phyloP scores from a whole-genome alignment of 2,797 vertebrate species.

The Danio choprae region DNA sequence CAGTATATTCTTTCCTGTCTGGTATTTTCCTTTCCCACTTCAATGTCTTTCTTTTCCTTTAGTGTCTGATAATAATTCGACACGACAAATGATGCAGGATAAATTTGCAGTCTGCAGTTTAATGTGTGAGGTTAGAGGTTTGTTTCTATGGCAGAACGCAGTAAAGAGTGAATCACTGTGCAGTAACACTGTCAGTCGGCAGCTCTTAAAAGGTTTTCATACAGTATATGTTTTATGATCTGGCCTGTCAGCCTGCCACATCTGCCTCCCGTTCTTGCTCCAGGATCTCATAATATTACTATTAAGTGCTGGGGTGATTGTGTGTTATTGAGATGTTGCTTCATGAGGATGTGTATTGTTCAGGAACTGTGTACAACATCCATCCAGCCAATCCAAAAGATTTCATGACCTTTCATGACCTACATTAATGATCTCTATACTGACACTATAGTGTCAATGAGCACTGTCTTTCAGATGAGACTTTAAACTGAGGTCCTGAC shows the following conservation, averaged over 20 bases:
- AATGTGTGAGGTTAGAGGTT: not conserved
- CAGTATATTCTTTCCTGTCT: no score
- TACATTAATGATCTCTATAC: no score
- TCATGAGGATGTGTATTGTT: not conserved
- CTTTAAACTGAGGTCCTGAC: no score
- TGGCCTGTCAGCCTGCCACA: not conserved
- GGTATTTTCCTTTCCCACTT: not conserved
- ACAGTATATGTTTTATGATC: not conserved
- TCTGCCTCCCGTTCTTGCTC: not conserved
- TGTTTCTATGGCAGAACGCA: not conserved
- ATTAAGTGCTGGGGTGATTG: not conserved
- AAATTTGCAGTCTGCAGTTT: not conserved
- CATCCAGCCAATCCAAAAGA: not conserved
- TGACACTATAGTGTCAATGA: no score
- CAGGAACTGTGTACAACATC: not conserved
- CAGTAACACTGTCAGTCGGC: not conserved
- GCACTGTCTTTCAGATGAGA: no score
- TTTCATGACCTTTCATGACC: not conserved
- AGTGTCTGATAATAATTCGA: no score
- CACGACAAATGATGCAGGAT: not conserved
- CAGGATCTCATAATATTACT: not conserved
- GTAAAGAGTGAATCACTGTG: not conserved
- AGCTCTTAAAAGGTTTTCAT: not conserved
- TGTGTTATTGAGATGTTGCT: not conserved
- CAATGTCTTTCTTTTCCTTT: no score